Evolutionary conservation across 2,113 vertebrate genomes (phyloP).

Genomic region (Pomatorhinus ruficollis): DNA sequence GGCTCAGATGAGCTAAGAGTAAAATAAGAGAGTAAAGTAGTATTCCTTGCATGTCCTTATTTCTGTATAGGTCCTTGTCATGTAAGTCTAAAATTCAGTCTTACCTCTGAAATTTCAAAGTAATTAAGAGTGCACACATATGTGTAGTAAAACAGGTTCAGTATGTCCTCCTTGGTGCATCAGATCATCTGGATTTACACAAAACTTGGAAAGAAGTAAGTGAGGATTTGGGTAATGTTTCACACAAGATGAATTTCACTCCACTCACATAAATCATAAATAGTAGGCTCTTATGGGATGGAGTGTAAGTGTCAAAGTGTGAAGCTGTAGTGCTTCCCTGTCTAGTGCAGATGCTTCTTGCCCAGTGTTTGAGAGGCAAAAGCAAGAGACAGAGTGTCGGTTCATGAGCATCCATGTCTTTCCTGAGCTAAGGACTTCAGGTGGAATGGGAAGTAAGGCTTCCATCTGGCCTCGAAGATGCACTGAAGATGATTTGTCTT

Average conservation of each 20-base stretch:
- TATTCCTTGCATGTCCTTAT: neutral
- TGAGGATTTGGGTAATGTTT: neutral
- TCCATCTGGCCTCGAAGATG: neutral
- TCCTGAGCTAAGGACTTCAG: neutral
- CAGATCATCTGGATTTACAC: neutral
- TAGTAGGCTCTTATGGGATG: neutral
- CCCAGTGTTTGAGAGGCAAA: fast-evolving
- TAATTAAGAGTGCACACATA: neutral
- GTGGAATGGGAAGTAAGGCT: fast-evolving
- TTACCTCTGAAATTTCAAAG: neutral
- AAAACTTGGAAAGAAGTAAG: neutral
- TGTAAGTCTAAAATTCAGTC: neutral
- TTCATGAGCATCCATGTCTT: fast-evolving
- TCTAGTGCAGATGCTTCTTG: neutral
- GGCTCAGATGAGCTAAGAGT: neutral
- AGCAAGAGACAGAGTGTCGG: fast-evolving
- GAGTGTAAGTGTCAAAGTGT: neutral
- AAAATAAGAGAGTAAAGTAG: neutral
- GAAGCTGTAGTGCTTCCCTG: neutral
- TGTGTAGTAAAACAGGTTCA: neutral
- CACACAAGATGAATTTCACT: neutral
- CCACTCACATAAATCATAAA: neutral
- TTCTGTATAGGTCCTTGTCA: neutral
- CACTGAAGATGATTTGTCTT: neutral
- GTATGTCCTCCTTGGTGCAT: neutral